Percentiles rank a stretch among this genome's conserved stretches.
phyloP scores from a whole-genome alignment of 2,113 vertebrate genomes.

The Indri indri region DNA sequence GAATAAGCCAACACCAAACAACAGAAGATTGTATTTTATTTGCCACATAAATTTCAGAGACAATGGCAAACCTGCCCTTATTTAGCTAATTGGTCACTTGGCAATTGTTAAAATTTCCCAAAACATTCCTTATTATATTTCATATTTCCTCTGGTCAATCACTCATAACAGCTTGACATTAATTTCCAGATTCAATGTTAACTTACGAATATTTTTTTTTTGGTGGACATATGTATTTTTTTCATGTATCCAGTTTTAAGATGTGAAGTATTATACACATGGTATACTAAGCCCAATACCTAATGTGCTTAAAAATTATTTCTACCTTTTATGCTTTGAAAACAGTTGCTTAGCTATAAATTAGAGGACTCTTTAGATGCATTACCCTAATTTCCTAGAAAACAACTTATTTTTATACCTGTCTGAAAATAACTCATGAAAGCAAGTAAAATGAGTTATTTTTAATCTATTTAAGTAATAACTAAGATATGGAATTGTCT shows the following conservation, averaged over 20 bases:
- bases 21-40: neutral
- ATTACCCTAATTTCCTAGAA: neutral
- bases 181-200: conserved; percentile 11
- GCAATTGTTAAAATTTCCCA: neutral
- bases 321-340: conserved; percentile 21
- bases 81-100: neutral
- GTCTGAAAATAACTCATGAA: conserved; percentile 21
- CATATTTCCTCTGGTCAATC: conserved; percentile 12
- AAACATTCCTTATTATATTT: neutral
- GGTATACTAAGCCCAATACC: neutral
- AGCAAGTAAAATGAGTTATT: neutral
- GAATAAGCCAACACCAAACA: neutral
- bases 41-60: neutral
- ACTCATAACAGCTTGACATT: neutral
- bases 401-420: neutral
- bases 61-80: neutral
- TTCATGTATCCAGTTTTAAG: neutral
- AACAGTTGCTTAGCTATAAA: neutral
- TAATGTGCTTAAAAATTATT: neutral
- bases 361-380: neutral
- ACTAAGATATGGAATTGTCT: neutral
- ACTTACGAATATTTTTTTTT: neutral
- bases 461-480: neutral
- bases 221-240: neutral
- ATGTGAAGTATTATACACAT: neutral